Evolutionary conservation across 92 coral and sea anemone genomes (phyloP).

Genomic region (Phymanthus crucifer): DNA sequence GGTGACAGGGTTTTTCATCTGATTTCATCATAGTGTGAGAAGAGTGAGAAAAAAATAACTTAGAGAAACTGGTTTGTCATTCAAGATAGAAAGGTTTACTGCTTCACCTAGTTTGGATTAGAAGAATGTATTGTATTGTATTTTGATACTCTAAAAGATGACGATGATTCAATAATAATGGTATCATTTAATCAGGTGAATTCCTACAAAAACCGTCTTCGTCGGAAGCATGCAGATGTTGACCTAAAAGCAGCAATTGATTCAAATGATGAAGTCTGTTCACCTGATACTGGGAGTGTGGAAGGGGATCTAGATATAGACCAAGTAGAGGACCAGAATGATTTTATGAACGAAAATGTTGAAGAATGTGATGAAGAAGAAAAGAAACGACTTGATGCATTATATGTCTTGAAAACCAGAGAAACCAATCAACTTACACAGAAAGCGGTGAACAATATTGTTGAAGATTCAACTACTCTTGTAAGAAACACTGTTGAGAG

Average conservation of each 20-base stretch:
- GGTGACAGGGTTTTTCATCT: too few species aligned
- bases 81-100: not conserved
- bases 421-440: slow-evolving; percentile 51
- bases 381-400: slow-evolving; percentile 34
- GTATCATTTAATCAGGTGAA: slow-evolving; percentile 3
- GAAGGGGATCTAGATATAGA: not conserved
- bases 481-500: slow-evolving; percentile 35
- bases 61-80: too few species aligned
- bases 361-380: slow-evolving; percentile 23
- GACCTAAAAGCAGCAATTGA: slow-evolving; percentile 17
- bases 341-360: not conserved
- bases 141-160: not conserved
- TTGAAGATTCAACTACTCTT: slow-evolving; percentile 44
- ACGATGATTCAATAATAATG: not conserved
- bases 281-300: not conserved
- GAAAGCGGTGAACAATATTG: slow-evolving; percentile 51
- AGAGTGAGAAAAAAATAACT: too few species aligned
- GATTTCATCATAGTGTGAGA: too few species aligned
- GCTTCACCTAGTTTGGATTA: not conserved
- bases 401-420: slow-evolving; percentile 36
- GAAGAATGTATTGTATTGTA: not conserved
- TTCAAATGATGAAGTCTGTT: not conserved
- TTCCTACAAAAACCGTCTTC: slow-evolving; percentile 40
- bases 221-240: slow-evolving; percentile 33
- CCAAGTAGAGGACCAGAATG: not conserved